A percentile compares a stretch with the other conserved stretches of the same genome.
These are phyloP conservation scores for Ormyrus rosae DNA, from an alignment of 2,888 invertebrate species.

Conservation along the genomic window DNA sequence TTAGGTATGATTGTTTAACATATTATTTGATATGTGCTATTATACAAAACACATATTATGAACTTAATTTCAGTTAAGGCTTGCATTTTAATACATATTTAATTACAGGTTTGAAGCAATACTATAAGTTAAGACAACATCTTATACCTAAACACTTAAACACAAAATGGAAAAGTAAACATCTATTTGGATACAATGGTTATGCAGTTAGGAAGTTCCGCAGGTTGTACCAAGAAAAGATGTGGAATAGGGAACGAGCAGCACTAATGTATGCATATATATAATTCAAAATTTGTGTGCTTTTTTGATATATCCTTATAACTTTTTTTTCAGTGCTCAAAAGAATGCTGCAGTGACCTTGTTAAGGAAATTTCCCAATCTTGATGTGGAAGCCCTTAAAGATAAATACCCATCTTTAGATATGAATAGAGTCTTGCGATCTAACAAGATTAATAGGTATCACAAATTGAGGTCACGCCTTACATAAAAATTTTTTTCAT, in stretches of 20 bases:
- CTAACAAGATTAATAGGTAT: conserved; percentile 66
- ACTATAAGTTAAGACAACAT: conserved; percentile 79
- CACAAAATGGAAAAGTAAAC: conserved; percentile 79
- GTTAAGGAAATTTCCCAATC: conserved; percentile 85
- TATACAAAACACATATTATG: background rate
- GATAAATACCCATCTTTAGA: conserved; percentile 87
- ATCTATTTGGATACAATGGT: conserved; percentile 79
- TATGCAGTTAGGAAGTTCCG: conserved; percentile 81
- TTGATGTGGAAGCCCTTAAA: conserved; percentile 84
- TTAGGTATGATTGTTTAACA: conserved; percentile 44
- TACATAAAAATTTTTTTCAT: conserved; percentile 16
- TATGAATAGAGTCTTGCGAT: conserved; percentile 81
- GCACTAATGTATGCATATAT: conserved; percentile 77
- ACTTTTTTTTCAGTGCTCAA: conserved; percentile 67
- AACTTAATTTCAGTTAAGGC: background rate
- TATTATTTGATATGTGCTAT: background rate
- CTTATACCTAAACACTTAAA: conserved; percentile 83
- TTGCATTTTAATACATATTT: background rate
- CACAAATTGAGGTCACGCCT: conserved; percentile 29
- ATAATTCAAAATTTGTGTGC: background rate
- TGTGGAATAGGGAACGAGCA: conserved; percentile 79
- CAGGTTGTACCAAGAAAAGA: conserved; percentile 81
- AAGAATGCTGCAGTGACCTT: conserved; percentile 65
- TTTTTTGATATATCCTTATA: conserved; percentile 5
- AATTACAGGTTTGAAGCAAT: conserved; percentile 69